A percentile compares a stretch with the other conserved stretches of the same genome.
phyloP scores from a whole-genome alignment of 2,888 invertebrate genomes.

The Pediacus dermestoides region DNA sequence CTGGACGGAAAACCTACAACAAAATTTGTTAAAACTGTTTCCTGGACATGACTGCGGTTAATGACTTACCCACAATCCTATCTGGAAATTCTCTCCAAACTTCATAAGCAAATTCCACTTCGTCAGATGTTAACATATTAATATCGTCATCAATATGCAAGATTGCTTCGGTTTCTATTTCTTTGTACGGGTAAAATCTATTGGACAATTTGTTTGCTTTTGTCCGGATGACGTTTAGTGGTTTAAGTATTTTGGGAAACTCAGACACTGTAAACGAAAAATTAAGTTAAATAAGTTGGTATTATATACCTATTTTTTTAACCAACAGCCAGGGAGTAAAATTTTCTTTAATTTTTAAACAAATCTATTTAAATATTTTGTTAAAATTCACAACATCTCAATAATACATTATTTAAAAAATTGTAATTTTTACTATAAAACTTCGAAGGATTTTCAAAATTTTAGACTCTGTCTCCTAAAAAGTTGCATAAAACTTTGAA shows the following conservation, averaged over 20 bases:
- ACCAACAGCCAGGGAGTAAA: not conserved
- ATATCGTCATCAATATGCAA: constrained; percentile 95
- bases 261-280: constrained; percentile 62
- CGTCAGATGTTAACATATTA: constrained; percentile 91
- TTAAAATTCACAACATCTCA: too few species aligned
- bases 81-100: constrained; percentile 98
- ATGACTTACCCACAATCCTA: constrained; percentile 66
- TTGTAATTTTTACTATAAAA: too few species aligned
- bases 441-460: too few species aligned
- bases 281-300: too few species aligned
- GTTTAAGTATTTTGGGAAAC: constrained; percentile 87
- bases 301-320: too few species aligned
- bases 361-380: too few species aligned
- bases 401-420: too few species aligned
- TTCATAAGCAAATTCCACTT: constrained; percentile 90
- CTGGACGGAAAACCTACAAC: constrained; percentile 83
- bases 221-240: constrained; percentile 85
- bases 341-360: too few species aligned
- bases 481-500: too few species aligned
- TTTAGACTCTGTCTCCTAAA: too few species aligned
- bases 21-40: constrained; percentile 1
- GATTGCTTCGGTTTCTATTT: constrained; percentile 95
- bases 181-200: constrained; percentile 91
- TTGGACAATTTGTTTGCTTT: constrained; percentile 92
- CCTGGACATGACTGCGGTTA: not conserved